Conservation (phyloP, 30 jellyfish, hydroid and myxozoan species). For the Hydra vulgaris region DNA sequence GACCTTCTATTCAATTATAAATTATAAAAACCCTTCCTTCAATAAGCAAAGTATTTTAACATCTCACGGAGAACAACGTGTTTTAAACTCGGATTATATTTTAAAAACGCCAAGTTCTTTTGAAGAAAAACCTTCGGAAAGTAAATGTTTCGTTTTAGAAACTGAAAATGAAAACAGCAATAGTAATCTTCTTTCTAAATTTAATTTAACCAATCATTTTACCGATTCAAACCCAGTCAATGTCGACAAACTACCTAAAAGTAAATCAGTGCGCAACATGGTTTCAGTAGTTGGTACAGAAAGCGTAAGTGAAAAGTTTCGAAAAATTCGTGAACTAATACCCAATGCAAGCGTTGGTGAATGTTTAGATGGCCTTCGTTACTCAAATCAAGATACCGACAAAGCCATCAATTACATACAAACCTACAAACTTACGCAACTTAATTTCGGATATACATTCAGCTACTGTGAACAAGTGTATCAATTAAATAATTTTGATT, state of each 20-base stretch:
- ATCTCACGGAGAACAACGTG: background rate
- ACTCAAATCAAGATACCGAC: constrained; percentile 6
- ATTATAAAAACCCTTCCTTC: constrained; percentile 12
- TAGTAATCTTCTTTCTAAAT: background rate
- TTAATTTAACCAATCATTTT: background rate
- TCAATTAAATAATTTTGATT: constrained; percentile 1
- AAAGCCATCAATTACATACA: constrained; percentile 23
- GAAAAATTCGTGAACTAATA: constrained; percentile 9
- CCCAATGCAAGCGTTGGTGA: constrained; percentile 29
- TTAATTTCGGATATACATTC: constrained; percentile 18
- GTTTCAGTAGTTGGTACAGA: background rate
- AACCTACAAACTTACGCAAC: constrained; percentile 6
- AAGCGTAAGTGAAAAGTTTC: background rate
- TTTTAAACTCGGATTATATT: background rate
- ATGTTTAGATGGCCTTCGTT: constrained; percentile 30
- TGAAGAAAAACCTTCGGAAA: background rate
- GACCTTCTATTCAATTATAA: background rate
- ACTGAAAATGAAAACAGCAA: background rate
- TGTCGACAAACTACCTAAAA: background rate
- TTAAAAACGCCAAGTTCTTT: background rate
- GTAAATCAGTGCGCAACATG: background rate
- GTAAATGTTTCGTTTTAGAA: background rate
- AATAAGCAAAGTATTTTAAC: background rate
- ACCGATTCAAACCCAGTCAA: background rate
- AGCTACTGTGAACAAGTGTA: constrained; percentile 15